These are phyloP conservation scores for Conchocele bisecta DNA, from an alignment of 2,888 invertebrate species.

Conservation along the genomic window DNA sequence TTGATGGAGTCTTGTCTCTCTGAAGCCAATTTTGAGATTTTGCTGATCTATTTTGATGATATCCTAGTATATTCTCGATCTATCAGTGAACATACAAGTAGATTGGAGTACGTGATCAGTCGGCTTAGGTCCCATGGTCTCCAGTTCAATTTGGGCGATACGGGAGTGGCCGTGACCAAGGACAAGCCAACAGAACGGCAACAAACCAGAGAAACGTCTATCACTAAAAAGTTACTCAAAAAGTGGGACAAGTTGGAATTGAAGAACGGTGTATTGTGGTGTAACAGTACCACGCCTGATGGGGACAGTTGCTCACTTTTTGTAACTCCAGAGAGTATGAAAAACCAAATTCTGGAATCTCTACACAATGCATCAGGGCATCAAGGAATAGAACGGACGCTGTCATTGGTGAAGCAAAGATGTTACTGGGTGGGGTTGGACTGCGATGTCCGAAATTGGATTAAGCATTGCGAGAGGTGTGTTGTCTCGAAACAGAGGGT, in stretches of 20 bases:
- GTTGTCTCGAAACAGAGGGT: conserved; percentile 25
- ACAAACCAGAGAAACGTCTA: not conserved
- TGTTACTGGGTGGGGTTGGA: conserved; percentile 49
- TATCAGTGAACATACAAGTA: conserved; percentile 25
- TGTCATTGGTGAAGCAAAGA: conserved; percentile 27
- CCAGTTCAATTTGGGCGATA: too few relatives aligned
- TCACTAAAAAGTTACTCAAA: not conserved
- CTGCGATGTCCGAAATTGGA: conserved; percentile 24
- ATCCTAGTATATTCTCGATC: conserved; percentile 48
- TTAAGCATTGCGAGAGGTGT: too few relatives aligned
- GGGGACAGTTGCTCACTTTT: too few relatives aligned
- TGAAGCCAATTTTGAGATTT: conserved; percentile 50
- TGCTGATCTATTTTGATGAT: conserved; percentile 60
- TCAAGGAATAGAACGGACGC: conserved; percentile 49
- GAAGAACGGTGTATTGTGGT: too few relatives aligned
- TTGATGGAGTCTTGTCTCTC: conserved; percentile 55
- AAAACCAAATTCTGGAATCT: too few relatives aligned
- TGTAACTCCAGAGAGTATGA: too few relatives aligned
- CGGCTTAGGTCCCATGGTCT: conserved; percentile 29
- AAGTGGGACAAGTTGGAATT: not conserved
- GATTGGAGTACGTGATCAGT: conserved; percentile 45
- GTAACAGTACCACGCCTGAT: too few relatives aligned
- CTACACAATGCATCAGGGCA: conserved; percentile 48
- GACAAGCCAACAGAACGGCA: not conserved
- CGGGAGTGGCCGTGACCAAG: too few relatives aligned